Conservation (phyloP, 2,888 invertebrate species). For the Arctia plantaginis region DNA sequence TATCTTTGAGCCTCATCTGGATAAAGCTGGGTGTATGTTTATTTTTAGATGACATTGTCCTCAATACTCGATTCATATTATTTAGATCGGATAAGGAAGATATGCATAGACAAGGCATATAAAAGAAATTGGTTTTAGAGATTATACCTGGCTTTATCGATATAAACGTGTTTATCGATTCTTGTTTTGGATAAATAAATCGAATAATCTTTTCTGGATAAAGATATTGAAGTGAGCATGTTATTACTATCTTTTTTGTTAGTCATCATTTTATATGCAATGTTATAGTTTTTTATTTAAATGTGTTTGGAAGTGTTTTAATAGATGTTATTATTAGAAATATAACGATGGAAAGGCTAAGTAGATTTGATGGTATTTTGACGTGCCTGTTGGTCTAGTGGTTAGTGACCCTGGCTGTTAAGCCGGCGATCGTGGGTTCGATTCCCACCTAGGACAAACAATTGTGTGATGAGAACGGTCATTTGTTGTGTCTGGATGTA, state of each 20-base stretch:
- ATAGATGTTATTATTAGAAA: not conserved
- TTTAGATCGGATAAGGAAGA: constrained; percentile 39
- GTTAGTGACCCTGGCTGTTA: too few relatives aligned
- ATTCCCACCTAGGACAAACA: too few relatives aligned
- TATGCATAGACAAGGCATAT: constrained; percentile 14
- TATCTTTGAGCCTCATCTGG: constrained; percentile 36
- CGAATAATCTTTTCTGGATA: not conserved
- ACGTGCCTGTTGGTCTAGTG: too few relatives aligned
- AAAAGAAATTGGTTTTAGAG: constrained; percentile 13
- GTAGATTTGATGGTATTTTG: too few relatives aligned
- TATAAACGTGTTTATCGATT: not conserved
- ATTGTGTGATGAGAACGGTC: too few relatives aligned
- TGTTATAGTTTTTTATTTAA: not conserved
- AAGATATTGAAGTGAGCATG: constrained; percentile 2
- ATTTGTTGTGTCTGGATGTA: too few relatives aligned
- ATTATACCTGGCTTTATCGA: not conserved
- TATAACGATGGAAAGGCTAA: not conserved
- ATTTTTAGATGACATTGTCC: constrained; percentile 42
- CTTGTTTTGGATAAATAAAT: not conserved
- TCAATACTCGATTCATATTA: constrained; percentile 24
- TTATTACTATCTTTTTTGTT: not conserved
- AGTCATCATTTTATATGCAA: not conserved
- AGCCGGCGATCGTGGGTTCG: too few relatives aligned
- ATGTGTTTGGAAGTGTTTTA: not conserved
- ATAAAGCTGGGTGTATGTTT: constrained; percentile 51